Percentiles rank a stretch among this genome's conserved stretches.
Conservation (phyloP, 2,888 invertebrate genomes). For the Yponomeuta cagnagella region DNA sequence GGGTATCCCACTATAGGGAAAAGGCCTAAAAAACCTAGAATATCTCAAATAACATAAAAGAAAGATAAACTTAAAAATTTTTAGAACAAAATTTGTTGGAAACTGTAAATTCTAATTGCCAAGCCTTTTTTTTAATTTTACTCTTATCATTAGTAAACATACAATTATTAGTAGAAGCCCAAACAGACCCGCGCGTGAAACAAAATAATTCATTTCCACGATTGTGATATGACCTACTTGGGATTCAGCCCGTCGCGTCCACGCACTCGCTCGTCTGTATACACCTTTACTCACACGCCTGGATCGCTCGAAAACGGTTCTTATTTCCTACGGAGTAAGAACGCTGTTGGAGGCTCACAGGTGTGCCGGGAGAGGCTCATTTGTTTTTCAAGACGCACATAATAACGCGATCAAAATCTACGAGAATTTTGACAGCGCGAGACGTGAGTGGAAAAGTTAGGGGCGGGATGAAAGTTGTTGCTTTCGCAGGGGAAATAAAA, state of each 20-base stretch:
- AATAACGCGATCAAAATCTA: conserved; percentile 70
- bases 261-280: conserved; percentile 28
- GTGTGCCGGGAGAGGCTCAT: conserved; percentile 52
- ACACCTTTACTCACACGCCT: not conserved
- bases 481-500: not conserved
- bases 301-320: not conserved
- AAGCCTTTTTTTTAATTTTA: too few species aligned
- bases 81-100: too few species aligned
- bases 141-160: too few species aligned
- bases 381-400: conserved; percentile 63
- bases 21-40: too few species aligned
- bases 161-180: not conserved
- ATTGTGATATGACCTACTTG: conserved; percentile 41
- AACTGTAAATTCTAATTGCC: too few species aligned
- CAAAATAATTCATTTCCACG: conserved; percentile 45
- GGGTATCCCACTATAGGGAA: too few species aligned
- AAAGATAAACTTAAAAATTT: too few species aligned
- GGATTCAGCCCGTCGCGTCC: conserved; percentile 39
- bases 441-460: conserved; percentile 54
- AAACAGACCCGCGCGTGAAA: conserved; percentile 39
- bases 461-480: not conserved
- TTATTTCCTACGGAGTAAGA: not conserved
- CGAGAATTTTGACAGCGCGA: conserved; percentile 61
- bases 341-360: conserved; percentile 18
- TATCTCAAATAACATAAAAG: too few species aligned